Conservation (phyloP, 2,888 invertebrate species). For the Lasiommata megera region DNA sequence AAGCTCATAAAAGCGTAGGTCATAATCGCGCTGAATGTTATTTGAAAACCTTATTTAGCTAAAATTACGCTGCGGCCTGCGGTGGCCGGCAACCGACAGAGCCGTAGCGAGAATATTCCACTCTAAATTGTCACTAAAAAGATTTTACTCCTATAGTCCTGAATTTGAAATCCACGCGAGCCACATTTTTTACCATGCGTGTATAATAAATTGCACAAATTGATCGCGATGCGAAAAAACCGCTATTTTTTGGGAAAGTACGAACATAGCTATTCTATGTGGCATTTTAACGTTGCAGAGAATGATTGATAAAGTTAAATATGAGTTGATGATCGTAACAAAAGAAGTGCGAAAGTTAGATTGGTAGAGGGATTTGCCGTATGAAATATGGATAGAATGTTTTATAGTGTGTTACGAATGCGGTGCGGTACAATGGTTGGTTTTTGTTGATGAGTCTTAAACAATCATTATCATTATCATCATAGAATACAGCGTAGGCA, state of each 20-base stretch:
- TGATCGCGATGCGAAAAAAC: conserved; percentile 23
- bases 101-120: conserved; percentile 44
- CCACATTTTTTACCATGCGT: conserved; percentile 13
- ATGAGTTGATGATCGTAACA: conserved; percentile 2
- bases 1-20: no score
- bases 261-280: conserved; percentile 9
- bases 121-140: conserved; percentile 50
- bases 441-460: no score
- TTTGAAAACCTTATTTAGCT: conserved; percentile 75
- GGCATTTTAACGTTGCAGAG: conserved; percentile 5
- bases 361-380: background rate
- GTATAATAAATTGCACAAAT: conserved; percentile 23
- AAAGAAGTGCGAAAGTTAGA: background rate
- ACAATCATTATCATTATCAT: no score
- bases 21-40: conserved; percentile 37
- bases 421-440: no score
- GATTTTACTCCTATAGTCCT: conserved; percentile 31
- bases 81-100: conserved; percentile 48
- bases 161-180: conserved; percentile 13
- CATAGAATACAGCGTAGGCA: no score
- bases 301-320: conserved; percentile 17
- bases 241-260: conserved; percentile 11
- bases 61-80: conserved; percentile 63
- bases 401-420: background rate
- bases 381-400: background rate